phyloP scores from a whole-genome alignment of 2,113 vertebrate species.

The Myotis yumanensis region DNA sequence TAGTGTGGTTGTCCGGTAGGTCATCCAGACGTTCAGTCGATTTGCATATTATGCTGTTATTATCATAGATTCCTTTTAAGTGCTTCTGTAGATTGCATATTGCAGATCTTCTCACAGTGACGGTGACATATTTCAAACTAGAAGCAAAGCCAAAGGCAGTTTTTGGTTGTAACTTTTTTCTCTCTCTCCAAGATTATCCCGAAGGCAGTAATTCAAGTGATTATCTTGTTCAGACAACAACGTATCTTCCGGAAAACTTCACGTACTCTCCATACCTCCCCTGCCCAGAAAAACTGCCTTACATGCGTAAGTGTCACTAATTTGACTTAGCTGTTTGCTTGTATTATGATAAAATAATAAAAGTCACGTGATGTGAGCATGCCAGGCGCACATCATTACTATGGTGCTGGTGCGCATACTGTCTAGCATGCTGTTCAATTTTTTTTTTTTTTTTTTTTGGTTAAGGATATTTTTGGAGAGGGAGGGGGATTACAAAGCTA shows the following conservation, averaged over 20 bases:
- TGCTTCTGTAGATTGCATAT: neutral
- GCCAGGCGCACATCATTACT: neutral
- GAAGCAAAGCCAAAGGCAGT: neutral
- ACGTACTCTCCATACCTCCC: constrained; percentile 93
- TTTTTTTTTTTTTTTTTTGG: neutral
- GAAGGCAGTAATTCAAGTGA: constrained; percentile 96
- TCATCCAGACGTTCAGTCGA: accelerated
- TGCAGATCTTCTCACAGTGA: neutral
- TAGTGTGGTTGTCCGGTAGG: too few relatives aligned
- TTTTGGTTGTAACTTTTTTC: constrained; percentile 63
- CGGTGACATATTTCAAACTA: neutral
- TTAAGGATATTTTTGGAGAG: neutral
- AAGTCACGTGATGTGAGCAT: neutral
- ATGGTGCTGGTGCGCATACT: neutral
- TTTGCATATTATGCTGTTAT: too few relatives aligned
- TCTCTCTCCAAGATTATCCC: constrained; percentile 90
- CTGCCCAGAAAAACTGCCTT: constrained; percentile 96
- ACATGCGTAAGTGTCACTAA: constrained; percentile 92
- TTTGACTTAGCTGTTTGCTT: neutral
- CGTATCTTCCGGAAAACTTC: constrained; percentile 98
- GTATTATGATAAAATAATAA: constrained; percentile 4
- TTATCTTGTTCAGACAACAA: constrained; percentile 91
- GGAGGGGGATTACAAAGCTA: neutral
- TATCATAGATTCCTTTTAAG: neutral
- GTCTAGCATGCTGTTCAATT: neutral